Evolutionary conservation across 1,140 invertebrate species (phyloP), one percentile per base, ranked within the genome.

Genomic region (Bombus sylvicola): DNA sequence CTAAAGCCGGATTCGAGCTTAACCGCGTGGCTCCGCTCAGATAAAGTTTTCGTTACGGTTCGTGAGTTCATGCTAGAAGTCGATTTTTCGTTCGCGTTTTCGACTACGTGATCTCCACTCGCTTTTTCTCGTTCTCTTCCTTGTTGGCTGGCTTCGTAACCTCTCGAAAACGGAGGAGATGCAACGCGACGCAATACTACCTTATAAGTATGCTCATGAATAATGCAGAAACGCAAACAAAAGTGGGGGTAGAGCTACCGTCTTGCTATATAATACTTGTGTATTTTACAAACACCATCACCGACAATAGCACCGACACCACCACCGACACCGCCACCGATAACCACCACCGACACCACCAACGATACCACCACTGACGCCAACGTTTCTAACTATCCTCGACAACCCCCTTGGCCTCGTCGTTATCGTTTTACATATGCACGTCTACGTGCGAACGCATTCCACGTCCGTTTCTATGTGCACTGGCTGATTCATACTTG

Each of bases 181-280:
- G 90, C 88, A 81, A 84, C 87, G 88, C 90, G 86, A 87, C 87
- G 92, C 90, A 90, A 93, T 94, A 92, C 91, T 92, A 85, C 91
- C 91, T 94, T 94, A 94, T 94, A 94, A 93, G 93, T 91, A 92
- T 88, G 87, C 88, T 94, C 93, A 94, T 94, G 93, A 94, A 94
- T 94, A 94, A 94, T 94, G 92, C 93, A 94, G 76, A 57, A 87
- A 82, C 34, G 90, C 87, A 92, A 92, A 94, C 92, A 94, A 94
- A 94, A 93, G 91, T 93, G 31, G 64, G 79, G 72, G 66, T 28
- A 34, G 79, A 53, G 84, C 83, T 34, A 81, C 87, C 89, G 80
- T 75, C 87, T 83, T 76, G 87, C 80, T 59, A 89, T 93, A 93
- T 90, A 91, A 92, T 91, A 91, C 90, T 92, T 91, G 91, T 92